A percentile compares a stretch with the other conserved stretches of the same genome.
Evolutionary conservation across 53 echinoderm and acorn worm species (phyloP).

Genomic region (Crossaster papposus): DNA sequence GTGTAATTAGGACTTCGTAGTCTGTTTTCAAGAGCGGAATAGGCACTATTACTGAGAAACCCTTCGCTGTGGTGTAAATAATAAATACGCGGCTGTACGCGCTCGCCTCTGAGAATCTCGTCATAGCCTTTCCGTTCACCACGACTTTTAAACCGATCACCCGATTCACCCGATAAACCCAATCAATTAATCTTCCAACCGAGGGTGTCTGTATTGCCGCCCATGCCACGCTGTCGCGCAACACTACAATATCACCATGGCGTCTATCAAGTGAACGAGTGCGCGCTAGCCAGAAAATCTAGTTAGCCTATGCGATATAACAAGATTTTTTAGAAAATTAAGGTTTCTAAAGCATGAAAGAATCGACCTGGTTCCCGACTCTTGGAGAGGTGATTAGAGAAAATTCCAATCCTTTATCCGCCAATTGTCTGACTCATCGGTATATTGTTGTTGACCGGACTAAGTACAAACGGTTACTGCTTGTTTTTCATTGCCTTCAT

Average conservation of each 20-base stretch:
- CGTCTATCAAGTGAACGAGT: not conserved
- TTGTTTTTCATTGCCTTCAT: too few species aligned
- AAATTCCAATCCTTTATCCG: not conserved
- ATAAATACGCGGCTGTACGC: too few species aligned
- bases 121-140: not conserved
- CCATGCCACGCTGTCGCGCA: not conserved
- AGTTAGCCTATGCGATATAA: conserved; percentile 13
- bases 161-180: not conserved
- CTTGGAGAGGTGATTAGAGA: not conserved
- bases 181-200: not conserved
- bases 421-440: too few species aligned
- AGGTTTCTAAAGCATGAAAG: not conserved
- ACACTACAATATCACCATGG: not conserved
- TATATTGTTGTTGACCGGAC: too few species aligned
- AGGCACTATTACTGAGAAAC: too few species aligned
- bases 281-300: not conserved
- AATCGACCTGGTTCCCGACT: not conserved
- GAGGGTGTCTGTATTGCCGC: not conserved
- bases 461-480: too few species aligned
- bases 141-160: not conserved
- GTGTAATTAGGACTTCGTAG: too few species aligned
- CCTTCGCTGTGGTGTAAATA: too few species aligned
- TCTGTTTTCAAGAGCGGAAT: too few species aligned
- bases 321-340: conserved; percentile 7
- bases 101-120: not conserved